Conservation (phyloP, 2,888 invertebrate species). For the Calameuta idolon region DNA sequence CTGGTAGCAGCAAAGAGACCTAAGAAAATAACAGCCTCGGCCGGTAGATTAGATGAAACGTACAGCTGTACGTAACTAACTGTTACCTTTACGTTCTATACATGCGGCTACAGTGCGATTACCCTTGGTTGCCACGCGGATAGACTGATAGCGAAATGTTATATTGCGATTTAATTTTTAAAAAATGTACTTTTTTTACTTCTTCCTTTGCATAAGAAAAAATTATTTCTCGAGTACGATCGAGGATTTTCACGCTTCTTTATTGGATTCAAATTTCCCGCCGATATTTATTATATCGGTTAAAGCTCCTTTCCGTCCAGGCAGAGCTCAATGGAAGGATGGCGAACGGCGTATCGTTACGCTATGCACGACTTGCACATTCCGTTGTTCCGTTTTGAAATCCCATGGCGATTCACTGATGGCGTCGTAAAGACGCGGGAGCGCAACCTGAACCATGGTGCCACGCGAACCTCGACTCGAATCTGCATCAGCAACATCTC, state of each 20-base stretch:
- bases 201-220: too few species aligned
- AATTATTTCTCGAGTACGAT: too few species aligned
- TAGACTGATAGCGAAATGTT: not conserved
- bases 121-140: not conserved
- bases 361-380: slow-evolving; percentile 29
- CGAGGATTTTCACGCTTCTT: not conserved
- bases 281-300: not conserved
- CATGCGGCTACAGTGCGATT: not conserved
- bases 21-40: not conserved
- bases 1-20: not conserved
- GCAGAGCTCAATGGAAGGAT: slow-evolving; percentile 28
- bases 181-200: too few species aligned
- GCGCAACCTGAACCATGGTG: slow-evolving; percentile 37
- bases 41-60: not conserved
- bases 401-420: not conserved
- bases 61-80: not conserved
- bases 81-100: not conserved
- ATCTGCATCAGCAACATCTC: slow-evolving; percentile 37
- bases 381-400: slow-evolving; percentile 14
- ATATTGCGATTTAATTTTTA: not conserved
- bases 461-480: slow-evolving; percentile 10
- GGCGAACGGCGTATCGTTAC: not conserved
- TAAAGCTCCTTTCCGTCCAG: not conserved
- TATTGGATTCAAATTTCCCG: not conserved
- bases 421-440: slow-evolving; percentile 37